A percentile compares a stretch with the other conserved stretches of the same genome.
Evolutionary conservation across 2,113 vertebrate species (phyloP).

Genomic region (Nesospiza acunhae): DNA sequence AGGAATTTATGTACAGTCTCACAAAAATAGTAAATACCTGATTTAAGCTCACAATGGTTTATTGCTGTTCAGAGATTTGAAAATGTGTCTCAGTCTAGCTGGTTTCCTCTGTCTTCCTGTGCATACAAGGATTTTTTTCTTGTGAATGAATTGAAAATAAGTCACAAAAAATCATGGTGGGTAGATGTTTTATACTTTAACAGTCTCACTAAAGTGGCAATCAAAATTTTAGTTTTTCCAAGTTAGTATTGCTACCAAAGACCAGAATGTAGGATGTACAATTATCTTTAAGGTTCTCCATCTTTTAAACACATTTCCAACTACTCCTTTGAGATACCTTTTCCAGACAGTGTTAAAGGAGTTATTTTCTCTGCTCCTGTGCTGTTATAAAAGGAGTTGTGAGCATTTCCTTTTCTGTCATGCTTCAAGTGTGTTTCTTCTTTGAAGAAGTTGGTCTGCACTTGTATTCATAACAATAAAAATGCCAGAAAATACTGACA

Average conservation of each 20-base stretch:
- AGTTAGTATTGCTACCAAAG: neutral
- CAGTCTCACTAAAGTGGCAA: neutral
- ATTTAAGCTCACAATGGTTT: neutral
- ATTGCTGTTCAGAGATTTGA: neutral
- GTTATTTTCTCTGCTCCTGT: conserved; percentile 7
- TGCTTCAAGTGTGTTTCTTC: conserved; percentile 22
- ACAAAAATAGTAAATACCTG: neutral
- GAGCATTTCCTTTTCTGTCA: conserved; percentile 31
- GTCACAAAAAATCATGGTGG: neutral
- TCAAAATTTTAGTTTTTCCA: conserved; percentile 10
- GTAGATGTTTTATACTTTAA: neutral
- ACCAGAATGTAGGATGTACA: neutral
- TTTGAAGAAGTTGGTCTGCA: conserved; percentile 38
- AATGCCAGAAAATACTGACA: conserved; percentile 54
- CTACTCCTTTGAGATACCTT: conserved; percentile 21
- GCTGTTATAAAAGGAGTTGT: neutral
- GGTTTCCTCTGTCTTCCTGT: conserved; percentile 8
- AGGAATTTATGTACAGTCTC: neutral
- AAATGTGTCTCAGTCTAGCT: neutral
- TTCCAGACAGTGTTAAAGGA: conserved; percentile 32
- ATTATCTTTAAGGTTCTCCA: neutral
- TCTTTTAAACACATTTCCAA: conserved; percentile 36
- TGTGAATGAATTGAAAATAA: conserved; percentile 14
- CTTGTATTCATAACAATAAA: conserved; percentile 48
- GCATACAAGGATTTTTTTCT: neutral